Percentiles rank a stretch among this genome's conserved stretches.
Evolutionary conservation across 2,888 invertebrate genomes (phyloP).

Genomic region (Glaucopsyche alexis): DNA sequence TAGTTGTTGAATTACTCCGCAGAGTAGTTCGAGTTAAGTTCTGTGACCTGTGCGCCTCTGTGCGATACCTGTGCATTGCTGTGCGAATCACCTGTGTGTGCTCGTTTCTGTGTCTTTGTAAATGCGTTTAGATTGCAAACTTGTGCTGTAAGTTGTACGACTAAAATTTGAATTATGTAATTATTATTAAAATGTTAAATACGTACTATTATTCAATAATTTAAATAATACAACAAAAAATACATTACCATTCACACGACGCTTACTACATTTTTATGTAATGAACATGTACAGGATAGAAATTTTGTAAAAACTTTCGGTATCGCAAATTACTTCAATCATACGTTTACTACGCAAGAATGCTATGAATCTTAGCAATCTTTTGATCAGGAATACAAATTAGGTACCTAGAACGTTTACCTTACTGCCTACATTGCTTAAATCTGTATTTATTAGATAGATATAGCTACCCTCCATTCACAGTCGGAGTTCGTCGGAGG

Average conservation of each 20-base stretch:
- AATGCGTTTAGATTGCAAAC: constrained; percentile 24
- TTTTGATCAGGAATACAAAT: neutral
- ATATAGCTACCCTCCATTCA: neutral
- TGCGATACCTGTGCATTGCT: constrained; percentile 30
- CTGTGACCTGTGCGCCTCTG: constrained; percentile 28
- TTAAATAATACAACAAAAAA: constrained; percentile 11
- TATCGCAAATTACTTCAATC: neutral
- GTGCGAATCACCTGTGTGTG: constrained; percentile 25
- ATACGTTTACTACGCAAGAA: neutral
- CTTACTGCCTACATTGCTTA: neutral
- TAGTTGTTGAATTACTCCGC: constrained; percentile 30
- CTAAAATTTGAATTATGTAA: constrained; percentile 1
- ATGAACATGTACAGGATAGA: constrained; percentile 3
- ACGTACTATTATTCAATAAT: neutral
- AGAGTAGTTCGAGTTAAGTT: constrained; percentile 33
- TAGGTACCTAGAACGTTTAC: neutral
- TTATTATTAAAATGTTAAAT: neutral
- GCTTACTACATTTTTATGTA: constrained; percentile 1
- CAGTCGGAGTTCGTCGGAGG: neutral
- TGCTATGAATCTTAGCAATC: neutral
- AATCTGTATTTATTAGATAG: no score
- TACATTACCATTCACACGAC: constrained; percentile 13
- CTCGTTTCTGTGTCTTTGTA: constrained; percentile 10
- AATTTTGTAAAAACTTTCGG: neutral
- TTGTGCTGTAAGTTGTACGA: constrained; percentile 22